Evolutionary conservation across 2,888 invertebrate species (phyloP).

Genomic region (Crematogaster levior): DNA sequence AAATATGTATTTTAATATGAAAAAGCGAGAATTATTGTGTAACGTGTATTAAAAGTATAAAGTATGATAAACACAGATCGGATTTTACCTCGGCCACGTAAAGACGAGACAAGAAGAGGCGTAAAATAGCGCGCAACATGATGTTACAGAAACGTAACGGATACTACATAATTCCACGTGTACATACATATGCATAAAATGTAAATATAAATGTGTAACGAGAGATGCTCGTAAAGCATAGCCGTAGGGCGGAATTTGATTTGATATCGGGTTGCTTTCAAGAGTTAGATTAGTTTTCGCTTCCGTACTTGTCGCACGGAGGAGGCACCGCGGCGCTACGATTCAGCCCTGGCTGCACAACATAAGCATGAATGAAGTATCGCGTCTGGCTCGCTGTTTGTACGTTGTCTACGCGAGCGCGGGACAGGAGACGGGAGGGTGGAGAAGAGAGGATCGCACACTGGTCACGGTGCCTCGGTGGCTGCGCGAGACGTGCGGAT

Average conservation of each 20-base stretch:
- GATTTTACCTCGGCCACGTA: background rate
- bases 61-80: background rate
- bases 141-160: background rate
- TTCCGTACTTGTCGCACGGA: background rate
- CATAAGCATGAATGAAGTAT: conserved; percentile 85
- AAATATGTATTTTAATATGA: background rate
- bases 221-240: background rate
- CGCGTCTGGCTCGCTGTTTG: conserved; percentile 79
- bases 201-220: background rate
- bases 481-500: conserved; percentile 56
- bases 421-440: conserved; percentile 22
- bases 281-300: background rate
- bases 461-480: conserved; percentile 72
- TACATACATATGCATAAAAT: background rate
- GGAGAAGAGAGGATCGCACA: conserved; percentile 44
- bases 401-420: conserved; percentile 60
- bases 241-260: background rate
- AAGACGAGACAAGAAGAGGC: background rate
- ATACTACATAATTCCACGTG: too few relatives aligned
- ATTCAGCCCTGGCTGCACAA: conserved; percentile 80
- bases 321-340: conserved; percentile 60
- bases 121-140: background rate
- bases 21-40: background rate
- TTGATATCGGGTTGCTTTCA: background rate
- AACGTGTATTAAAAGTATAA: background rate